phyloP scores from a whole-genome alignment of 2,888 invertebrate genomes.

The Drosophila nr. medialis region DNA sequence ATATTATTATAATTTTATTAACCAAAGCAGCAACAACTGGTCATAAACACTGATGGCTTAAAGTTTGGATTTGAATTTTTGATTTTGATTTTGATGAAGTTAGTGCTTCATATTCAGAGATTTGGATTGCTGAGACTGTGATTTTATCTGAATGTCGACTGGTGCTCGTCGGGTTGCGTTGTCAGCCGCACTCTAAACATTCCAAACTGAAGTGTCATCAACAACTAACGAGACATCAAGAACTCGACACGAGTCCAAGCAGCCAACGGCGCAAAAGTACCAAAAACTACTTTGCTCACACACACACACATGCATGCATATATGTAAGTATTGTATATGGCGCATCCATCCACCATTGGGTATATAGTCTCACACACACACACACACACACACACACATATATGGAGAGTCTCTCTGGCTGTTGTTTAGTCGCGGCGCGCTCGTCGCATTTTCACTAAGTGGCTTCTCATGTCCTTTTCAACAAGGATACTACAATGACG shows the following conservation, averaged over 20 bases:
- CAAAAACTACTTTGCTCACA: slow-evolving; percentile 63
- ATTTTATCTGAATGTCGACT: slow-evolving; percentile 28
- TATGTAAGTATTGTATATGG: slow-evolving; percentile 54
- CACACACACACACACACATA: slow-evolving; percentile 28
- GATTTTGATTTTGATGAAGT: background rate
- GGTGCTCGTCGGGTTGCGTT: slow-evolving; percentile 43
- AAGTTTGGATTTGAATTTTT: background rate
- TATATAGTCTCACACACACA: slow-evolving; percentile 53
- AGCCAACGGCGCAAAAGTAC: slow-evolving; percentile 77
- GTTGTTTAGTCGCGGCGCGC: slow-evolving; percentile 66
- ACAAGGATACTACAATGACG: slow-evolving; percentile 66
- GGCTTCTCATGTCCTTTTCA: slow-evolving; percentile 85
- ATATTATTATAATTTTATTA: slow-evolving; percentile 1
- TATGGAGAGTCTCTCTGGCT: slow-evolving; percentile 65
- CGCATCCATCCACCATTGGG: slow-evolving; percentile 77
- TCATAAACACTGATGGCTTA: slow-evolving; percentile 13
- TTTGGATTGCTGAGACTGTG: background rate
- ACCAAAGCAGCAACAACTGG: background rate
- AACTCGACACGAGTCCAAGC: slow-evolving; percentile 83
- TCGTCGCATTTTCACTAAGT: slow-evolving; percentile 81
- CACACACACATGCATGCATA: slow-evolving; percentile 22
- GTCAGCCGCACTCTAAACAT: slow-evolving; percentile 79
- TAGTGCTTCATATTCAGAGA: slow-evolving; percentile 1
- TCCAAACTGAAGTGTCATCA: slow-evolving; percentile 85
- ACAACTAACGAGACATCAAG: slow-evolving; percentile 84